Evolutionary conservation across 2,888 invertebrate species (phyloP).

Genomic region (Gryllus longicercus): DNA sequence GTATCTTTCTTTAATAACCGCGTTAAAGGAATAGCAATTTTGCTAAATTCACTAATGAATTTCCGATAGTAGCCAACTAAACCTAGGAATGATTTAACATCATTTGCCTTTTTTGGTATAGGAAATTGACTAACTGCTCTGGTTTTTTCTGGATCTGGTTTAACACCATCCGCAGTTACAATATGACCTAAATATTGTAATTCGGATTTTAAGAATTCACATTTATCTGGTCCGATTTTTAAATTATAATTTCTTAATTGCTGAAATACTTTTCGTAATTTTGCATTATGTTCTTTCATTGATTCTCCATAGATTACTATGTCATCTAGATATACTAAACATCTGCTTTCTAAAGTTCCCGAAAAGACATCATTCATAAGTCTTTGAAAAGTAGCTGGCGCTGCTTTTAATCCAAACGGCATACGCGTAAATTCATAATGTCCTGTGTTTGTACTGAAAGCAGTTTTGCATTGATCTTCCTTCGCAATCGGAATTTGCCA

Average conservation of each 20-base stretch:
- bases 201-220: constrained; percentile 23
- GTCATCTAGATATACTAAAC: constrained; percentile 42
- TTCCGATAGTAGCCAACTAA: no score
- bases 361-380: constrained; percentile 41
- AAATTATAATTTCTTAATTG: constrained; percentile 2
- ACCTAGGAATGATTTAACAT: background rate
- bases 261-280: background rate
- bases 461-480: constrained; percentile 41
- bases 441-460: constrained; percentile 41
- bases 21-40: no score
- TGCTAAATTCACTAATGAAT: no score
- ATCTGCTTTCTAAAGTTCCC: constrained; percentile 39
- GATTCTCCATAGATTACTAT: constrained; percentile 34
- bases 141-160: constrained; percentile 43
- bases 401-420: constrained; percentile 42
- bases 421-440: constrained; percentile 42
- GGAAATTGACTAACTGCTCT: constrained; percentile 30
- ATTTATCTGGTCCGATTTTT: constrained; percentile 26
- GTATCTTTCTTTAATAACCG: no score
- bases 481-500: constrained; percentile 42
- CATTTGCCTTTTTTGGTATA: background rate
- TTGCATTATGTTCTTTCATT: background rate
- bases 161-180: constrained; percentile 41
- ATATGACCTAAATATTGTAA: constrained; percentile 45
- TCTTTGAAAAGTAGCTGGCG: constrained; percentile 44